Base-by-base conservation (phyloP, 2,113 vertebrate genomes). In the Seriola aureovittata region DNA sequence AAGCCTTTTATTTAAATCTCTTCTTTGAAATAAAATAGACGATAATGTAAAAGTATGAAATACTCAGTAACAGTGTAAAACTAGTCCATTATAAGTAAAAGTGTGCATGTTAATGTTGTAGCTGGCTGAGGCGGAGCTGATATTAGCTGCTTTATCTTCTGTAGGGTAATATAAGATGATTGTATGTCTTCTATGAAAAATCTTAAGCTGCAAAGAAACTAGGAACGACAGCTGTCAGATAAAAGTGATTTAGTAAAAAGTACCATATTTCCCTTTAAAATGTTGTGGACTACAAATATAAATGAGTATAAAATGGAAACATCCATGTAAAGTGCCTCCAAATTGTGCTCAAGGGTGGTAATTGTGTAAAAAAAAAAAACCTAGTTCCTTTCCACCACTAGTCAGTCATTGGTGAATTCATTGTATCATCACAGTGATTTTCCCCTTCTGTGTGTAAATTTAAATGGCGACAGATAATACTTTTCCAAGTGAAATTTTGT, bases 351-450 rank as follows among this genome's bases (percentile, higher is more conserved):
- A 57, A 38, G 9, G 52, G n/a, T 1, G 2, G 7, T 38, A 17
- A 58, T 17, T 36, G 5, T 48, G 50, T 21, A 17, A 29, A 74
- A 29, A 29, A 25, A 25, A 29, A 40, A 29, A 2, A 55, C 8
- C 19, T 54, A 5, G 16, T 48, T 70, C 11, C 14, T 13, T 55
- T 55, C 7, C 10, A 67, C 11, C 12, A 48, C n/a, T 23, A 4
- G 34, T 63, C 57, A 14, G 13, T 74, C 50, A 64, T 8, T 50
- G 14, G 7, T 78, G 32, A 68, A 71, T 68, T 34, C 29, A 62
- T 34, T 8, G 23, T 69, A 65, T 69, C 50, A 62, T 46, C 69
- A 57, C 38, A 81, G 55, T 12, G 8, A 85, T 87, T 44, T 34
- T 58, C 8, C 34, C 4, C 3, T 48, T 67, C 11, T 58, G 14